Evolutionary conservation across 2,113 vertebrate species (phyloP), one percentile per base, ranked within the genome.

Genomic region (Poeciliopsis retropinna): DNA sequence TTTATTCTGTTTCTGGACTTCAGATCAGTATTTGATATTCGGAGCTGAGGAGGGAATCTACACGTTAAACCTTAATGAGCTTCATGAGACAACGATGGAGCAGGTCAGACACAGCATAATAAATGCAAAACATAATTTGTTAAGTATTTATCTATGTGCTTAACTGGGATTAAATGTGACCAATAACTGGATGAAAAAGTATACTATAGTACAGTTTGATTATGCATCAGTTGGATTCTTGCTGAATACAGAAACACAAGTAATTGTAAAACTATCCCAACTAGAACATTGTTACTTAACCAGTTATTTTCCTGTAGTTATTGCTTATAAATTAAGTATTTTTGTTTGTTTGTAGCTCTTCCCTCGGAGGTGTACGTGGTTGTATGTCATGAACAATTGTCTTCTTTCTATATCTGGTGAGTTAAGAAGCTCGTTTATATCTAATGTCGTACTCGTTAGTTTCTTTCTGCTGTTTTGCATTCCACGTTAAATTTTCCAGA

Each of bases 11-110:
- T 51, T 60, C 12, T 72, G 4, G 70, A 28, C 77, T 96, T 80
- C 86, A 99, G 98, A 99, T 92, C 97, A 99, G 64, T 99, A 99
- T 93, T 95, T 99, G 88, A 97, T 99, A 96, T 99, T 99, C 88
- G 98, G 98, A 85, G 97, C 96, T 0, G 98, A 99, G 87, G 98
- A 99, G 90, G 98, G 98, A 54, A 98, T 99, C 93, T 99, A 99
- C 87, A 99, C 97, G 0, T 90, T 99, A 81, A 99, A 99, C 88
- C 96, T 99, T 67, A 99, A 99, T 79, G 98, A 99, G 87, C 95
- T 99, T 79, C 98, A 99, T 44, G 98, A 99, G 94, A 98, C 97
- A 7, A 96, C 97, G 31, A 99, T 99, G 98, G 98, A 98, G 85
- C 98, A 99, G 96, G 98, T 98, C 87, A 44, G 75, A 67, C 34